Conservation (phyloP, 2,888 invertebrate species). For the Eulithis testata region DNA sequence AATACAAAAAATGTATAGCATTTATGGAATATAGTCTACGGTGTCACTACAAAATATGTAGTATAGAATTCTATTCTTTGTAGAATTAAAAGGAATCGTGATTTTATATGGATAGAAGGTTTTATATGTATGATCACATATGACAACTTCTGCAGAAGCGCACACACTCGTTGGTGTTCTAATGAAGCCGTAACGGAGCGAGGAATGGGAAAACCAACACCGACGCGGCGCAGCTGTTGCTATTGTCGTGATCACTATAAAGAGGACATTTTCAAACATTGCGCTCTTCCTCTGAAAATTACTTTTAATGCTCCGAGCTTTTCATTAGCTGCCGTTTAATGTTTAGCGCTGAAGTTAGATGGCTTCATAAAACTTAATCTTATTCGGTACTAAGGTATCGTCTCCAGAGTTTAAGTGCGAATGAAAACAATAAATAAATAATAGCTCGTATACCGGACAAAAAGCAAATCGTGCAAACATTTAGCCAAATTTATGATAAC, state of each 20-base stretch:
- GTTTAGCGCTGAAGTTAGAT: slow-evolving; percentile 32
- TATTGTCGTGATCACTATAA: slow-evolving; percentile 67
- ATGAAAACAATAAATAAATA: slow-evolving; percentile 30
- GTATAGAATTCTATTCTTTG: not conserved
- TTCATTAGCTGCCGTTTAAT: slow-evolving; percentile 42
- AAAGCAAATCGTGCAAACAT: slow-evolving; percentile 22
- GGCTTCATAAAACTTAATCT: slow-evolving; percentile 32
- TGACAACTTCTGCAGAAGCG: slow-evolving; percentile 27
- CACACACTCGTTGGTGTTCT: slow-evolving; percentile 57
- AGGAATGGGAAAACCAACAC: slow-evolving; percentile 68
- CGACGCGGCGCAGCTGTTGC: slow-evolving; percentile 67
- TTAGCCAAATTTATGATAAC: slow-evolving; percentile 26
- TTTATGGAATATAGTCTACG: not conserved
- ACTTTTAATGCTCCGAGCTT: slow-evolving; percentile 46
- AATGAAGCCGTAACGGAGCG: slow-evolving; percentile 77
- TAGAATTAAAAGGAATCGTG: not conserved
- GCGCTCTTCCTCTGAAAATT: slow-evolving; percentile 51
- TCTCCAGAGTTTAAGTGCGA: slow-evolving; percentile 21
- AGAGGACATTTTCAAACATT: slow-evolving; percentile 57
- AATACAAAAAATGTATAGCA: too few species aligned
- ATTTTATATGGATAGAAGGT: too few species aligned
- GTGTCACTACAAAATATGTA: not conserved
- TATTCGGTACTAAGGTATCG: slow-evolving; percentile 15
- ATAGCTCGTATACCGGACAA: slow-evolving; percentile 15
- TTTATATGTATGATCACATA: not conserved